Conservation (phyloP, 2,113 vertebrate species). For the Pagrus major region DNA sequence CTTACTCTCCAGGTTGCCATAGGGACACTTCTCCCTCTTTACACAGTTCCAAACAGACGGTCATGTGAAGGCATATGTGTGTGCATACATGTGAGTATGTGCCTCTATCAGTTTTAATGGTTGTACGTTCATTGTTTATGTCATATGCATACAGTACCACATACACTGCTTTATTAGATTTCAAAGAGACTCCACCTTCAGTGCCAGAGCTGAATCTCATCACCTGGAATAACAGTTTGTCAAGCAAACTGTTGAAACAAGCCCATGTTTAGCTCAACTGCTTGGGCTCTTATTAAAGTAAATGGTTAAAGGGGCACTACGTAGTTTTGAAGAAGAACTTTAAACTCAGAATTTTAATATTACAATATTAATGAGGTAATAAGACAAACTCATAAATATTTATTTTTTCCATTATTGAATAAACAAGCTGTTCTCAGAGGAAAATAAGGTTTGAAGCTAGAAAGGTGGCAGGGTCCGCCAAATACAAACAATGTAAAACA, state of each 20-base stretch:
- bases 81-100: not conserved
- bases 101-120: not conserved
- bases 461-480: no score
- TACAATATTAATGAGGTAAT: no score
- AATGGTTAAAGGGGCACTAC: no score
- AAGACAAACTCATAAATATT: no score
- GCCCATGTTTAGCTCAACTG: slow-evolving; percentile 13
- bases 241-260: slow-evolving; percentile 10
- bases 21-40: slow-evolving; percentile 56
- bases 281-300: slow-evolving; percentile 8
- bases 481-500: no score
- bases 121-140: not conserved
- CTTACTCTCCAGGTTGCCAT: slow-evolving; percentile 75
- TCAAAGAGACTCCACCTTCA: not conserved
- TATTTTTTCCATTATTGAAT: no score
- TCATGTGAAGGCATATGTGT: not conserved
- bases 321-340: no score
- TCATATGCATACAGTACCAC: not conserved
- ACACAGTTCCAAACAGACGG: slow-evolving; percentile 23
- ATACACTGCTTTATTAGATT: slow-evolving; percentile 19
- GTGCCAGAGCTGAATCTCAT: slow-evolving; percentile 29
- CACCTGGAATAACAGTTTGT: slow-evolving; percentile 30
- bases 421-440: no score
- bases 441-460: no score
- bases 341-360: no score